Base-by-base conservation (phyloP, 2,888 invertebrate species). In the Macaria notata region DNA sequence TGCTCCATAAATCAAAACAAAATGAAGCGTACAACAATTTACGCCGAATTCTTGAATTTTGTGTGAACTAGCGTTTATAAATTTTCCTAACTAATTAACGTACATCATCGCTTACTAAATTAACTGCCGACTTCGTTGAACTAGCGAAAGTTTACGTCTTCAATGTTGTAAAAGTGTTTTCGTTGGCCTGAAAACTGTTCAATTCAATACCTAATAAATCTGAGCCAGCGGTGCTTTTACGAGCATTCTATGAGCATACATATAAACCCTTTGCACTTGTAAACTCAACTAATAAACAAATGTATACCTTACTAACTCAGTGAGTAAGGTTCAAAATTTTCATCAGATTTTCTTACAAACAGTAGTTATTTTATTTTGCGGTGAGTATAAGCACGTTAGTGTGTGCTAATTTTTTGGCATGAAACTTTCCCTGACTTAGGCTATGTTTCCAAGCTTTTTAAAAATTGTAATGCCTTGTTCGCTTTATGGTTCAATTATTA, bases 111-210 rank as follows among this genome's bases (percentile, higher is more conserved):
- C 30, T 19, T 31, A 49, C 49, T 54, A 54, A 44, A 54, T 51
- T 50, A 44, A 9, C 49, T 30, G 39, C 19, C 3, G 54, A 44
- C 63, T 52, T 59, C 53, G 31, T 44, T 49, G 7, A 58, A 54
- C 44, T 4, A 62, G 61, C 58, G 46, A 56, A 57, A 63, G 42
- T 59, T 54, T 59, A 50, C 50, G 44, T 59, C 59, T 54, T 66
- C 51, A 54, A 49, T 47, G 59, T 57, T 68, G 69, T 71, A 68
- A 76, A 73, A 69, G 66, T 70, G 65, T 71, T 74, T 64, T 61
- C 51, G 49, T 46, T 58, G 55, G 56, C 44, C 69, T 68, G 63
- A 69, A 68, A 65, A 59, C 41, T 46, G 50, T 50, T 58, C 54
- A 43, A 59, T 54, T 59, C 54, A 59, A 59, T 59, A 46, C 54